These are phyloP conservation scores for Encarsia formosa DNA, from an alignment of 2,888 invertebrate species.

Conservation along the genomic window DNA sequence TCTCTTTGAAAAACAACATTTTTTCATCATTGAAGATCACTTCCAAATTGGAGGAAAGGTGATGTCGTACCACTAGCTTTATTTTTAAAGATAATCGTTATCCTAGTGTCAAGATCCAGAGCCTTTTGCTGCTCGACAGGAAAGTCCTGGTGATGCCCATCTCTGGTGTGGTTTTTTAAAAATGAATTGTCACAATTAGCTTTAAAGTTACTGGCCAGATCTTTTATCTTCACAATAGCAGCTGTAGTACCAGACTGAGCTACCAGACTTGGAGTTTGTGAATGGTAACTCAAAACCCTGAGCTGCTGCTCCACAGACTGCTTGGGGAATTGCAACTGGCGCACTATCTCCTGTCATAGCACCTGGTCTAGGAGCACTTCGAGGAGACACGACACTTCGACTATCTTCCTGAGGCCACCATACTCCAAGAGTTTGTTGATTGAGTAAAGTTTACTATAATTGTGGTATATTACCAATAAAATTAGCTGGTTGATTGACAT, in stretches of 20 bases:
- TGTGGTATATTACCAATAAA: slow-evolving; percentile 38
- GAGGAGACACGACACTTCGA: slow-evolving; percentile 20
- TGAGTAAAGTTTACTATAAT: slow-evolving; percentile 24
- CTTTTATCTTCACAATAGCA: slow-evolving; percentile 10
- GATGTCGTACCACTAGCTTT: slow-evolving; percentile 75
- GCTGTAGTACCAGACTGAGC: neutral
- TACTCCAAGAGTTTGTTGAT: slow-evolving; percentile 41
- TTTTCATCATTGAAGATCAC: slow-evolving; percentile 49
- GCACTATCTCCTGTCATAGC: slow-evolving; percentile 7
- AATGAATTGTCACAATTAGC: slow-evolving; percentile 22
- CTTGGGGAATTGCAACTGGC: slow-evolving; percentile 1
- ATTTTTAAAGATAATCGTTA: slow-evolving; percentile 84
- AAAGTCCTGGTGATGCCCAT: slow-evolving; percentile 34
- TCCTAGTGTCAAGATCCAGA: slow-evolving; percentile 78
- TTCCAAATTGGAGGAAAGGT: slow-evolving; percentile 70
- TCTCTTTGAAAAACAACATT: slow-evolving; percentile 41
- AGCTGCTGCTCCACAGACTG: neutral
- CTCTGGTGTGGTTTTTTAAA: slow-evolving; percentile 39
- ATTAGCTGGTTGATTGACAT: slow-evolving; percentile 27
- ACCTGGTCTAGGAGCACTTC: slow-evolving; percentile 16
- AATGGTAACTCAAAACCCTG: neutral
- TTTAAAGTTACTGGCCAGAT: slow-evolving; percentile 4
- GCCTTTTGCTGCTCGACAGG: slow-evolving; percentile 60
- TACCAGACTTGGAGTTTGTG: neutral
- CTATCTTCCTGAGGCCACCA: slow-evolving; percentile 45